These are phyloP conservation scores for Malurus elegans DNA, from an alignment of 2,113 vertebrate genomes.

Conservation along the genomic window DNA sequence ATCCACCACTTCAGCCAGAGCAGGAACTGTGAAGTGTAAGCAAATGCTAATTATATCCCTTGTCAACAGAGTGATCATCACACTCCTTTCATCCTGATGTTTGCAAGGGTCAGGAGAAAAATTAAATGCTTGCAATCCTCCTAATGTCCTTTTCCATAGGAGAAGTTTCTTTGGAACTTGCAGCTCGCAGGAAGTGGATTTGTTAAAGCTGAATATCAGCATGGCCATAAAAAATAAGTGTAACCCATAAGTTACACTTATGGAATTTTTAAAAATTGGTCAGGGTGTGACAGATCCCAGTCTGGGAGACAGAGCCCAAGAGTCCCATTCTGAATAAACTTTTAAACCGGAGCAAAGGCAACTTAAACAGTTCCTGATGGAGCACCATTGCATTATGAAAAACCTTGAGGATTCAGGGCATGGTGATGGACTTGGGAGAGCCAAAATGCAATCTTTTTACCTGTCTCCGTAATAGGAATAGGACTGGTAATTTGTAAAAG, in stretches of 20 bases:
- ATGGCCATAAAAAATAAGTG: neutral
- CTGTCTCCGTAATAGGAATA: neutral
- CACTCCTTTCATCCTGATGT: neutral
- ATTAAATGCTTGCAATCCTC: neutral
- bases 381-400: neutral
- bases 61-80: neutral
- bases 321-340: neutral
- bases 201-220: neutral
- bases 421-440: neutral
- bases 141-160: neutral
- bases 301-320: neutral
- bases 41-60: conserved; percentile 32
- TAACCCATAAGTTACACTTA: neutral
- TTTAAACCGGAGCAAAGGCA: neutral
- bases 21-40: conserved; percentile 19
- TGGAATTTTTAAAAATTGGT: neutral
- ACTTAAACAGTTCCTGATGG: neutral
- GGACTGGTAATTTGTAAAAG: neutral
- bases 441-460: neutral
- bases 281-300: neutral
- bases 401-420: neutral
- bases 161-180: neutral
- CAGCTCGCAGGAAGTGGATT: neutral
- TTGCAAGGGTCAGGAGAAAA: neutral
- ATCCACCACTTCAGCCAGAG: neutral